Evolutionary conservation across 2,113 vertebrate species (phyloP).

Genomic region (Antechinus stuartii): DNA sequence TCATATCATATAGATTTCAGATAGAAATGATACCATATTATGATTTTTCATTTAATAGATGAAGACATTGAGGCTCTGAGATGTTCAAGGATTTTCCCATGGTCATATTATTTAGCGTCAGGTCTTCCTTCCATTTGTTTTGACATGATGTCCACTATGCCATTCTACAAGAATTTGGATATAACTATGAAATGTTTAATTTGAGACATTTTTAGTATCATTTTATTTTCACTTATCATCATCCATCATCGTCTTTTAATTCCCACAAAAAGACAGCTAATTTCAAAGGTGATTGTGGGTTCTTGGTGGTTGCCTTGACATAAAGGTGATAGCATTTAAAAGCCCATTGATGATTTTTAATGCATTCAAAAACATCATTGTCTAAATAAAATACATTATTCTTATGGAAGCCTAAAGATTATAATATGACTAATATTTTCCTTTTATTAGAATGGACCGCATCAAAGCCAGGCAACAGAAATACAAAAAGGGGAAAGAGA

Average conservation of each 20-base stretch:
- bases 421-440: slow-evolving; percentile 26
- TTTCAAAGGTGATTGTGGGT: not conserved
- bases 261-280: not conserved
- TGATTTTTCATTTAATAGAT: not conserved
- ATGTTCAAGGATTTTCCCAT: not conserved
- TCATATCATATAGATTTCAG: not conserved
- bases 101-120: not conserved
- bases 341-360: not conserved
- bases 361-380: not conserved
- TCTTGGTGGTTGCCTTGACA: not conserved
- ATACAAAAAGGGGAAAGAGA: slow-evolving; percentile 98
- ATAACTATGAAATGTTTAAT: not conserved
- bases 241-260: not conserved
- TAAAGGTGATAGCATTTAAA: not conserved
- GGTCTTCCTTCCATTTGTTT: not conserved
- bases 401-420: rapidly evolving
- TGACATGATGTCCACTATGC: not conserved
- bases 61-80: not conserved
- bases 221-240: not conserved
- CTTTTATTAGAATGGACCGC: slow-evolving; percentile 94
- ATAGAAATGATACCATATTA: not conserved
- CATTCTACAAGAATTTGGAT: not conserved
- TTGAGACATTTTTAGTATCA: not conserved
- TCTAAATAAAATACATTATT: too few relatives aligned
- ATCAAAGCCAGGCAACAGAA: slow-evolving; percentile 98